These are phyloP conservation scores for Anthopleura sola DNA, from an alignment of 64 coral and sea anemone species.

Conservation along the genomic window DNA sequence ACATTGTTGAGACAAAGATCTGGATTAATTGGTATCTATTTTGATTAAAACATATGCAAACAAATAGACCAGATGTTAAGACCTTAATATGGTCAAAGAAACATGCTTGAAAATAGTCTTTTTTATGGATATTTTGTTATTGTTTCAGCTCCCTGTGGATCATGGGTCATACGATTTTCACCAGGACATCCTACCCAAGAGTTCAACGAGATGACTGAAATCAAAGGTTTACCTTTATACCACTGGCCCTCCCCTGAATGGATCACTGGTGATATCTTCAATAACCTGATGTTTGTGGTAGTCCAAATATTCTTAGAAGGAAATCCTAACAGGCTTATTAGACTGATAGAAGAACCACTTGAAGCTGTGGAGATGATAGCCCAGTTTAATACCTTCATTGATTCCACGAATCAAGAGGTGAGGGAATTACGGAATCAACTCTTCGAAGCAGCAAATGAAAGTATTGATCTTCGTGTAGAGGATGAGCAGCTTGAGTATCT, in stretches of 20 bases:
- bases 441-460: not conserved
- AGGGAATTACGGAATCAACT: not conserved
- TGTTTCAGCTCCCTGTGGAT: not conserved
- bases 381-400: conserved; percentile 5
- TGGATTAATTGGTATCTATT: no score
- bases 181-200: not conserved
- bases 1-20: no score
- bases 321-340: not conserved
- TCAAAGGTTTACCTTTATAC: not conserved
- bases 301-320: not conserved
- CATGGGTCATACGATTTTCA: conserved; percentile 22
- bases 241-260: conserved; percentile 2
- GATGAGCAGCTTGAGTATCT: not conserved
- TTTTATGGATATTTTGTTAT: not conserved
- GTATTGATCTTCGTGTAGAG: conserved; percentile 8
- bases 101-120: no score
- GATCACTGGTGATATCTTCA: not conserved
- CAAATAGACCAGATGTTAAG: no score
- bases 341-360: conserved; percentile 3
- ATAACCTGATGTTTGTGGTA: not conserved
- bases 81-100: no score
- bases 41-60: no score
- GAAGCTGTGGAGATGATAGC: not conserved
- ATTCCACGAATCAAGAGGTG: not conserved
- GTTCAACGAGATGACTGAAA: not conserved